These are phyloP conservation scores for Drosophila meridiana DNA, from an alignment of 2,888 invertebrate genomes.

Conservation along the genomic window DNA sequence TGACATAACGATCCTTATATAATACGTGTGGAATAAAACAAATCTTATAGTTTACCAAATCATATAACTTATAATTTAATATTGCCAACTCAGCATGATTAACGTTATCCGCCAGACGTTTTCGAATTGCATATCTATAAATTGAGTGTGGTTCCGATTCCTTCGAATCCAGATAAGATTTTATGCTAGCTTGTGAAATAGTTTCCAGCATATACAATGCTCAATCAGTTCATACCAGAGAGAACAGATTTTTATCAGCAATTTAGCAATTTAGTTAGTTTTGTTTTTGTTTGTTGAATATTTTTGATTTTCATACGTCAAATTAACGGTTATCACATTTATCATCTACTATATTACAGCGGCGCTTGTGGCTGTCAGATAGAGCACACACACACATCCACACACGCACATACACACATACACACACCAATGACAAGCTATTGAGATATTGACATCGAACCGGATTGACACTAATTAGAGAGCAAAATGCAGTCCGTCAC, in stretches of 20 bases:
- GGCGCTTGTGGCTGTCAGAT: slow-evolving; percentile 44
- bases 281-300: neutral
- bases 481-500: slow-evolving; percentile 84
- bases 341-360: slow-evolving; percentile 44
- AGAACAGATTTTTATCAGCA: slow-evolving; percentile 6
- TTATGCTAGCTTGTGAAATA: slow-evolving; percentile 4
- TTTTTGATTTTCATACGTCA: neutral
- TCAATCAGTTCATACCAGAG: neutral
- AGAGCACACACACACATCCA: slow-evolving; percentile 1
- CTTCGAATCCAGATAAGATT: slow-evolving; percentile 6
- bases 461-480: slow-evolving; percentile 42
- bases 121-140: slow-evolving; percentile 14
- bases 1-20: slow-evolving; percentile 1
- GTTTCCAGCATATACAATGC: neutral
- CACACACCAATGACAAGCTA: slow-evolving; percentile 42
- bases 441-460: slow-evolving; percentile 40
- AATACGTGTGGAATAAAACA: neutral
- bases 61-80: neutral
- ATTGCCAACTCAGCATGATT: slow-evolving; percentile 39
- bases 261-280: neutral
- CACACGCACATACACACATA: neutral
- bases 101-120: neutral
- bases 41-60: slow-evolving; percentile 6
- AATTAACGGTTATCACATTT: slow-evolving; percentile 10
- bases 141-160: slow-evolving; percentile 1